These are phyloP conservation scores for Acanthurus tractus DNA, from an alignment of 2,797 vertebrate species.

Conservation along the genomic window DNA sequence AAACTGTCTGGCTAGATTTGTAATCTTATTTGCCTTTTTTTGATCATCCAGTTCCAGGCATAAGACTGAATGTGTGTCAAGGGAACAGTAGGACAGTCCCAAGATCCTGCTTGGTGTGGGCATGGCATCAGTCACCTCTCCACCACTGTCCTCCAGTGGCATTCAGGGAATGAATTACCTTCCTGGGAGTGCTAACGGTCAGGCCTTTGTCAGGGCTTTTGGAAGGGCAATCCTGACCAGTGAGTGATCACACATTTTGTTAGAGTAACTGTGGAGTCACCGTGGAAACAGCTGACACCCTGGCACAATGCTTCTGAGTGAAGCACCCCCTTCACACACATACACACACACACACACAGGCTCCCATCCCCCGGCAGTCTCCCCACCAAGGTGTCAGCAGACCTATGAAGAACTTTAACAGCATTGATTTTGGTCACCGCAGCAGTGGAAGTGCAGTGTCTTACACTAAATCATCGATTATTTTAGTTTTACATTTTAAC, in stretches of 20 bases:
- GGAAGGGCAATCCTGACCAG: slow-evolving; percentile 57
- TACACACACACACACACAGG: slow-evolving; percentile 17
- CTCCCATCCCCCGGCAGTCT: slow-evolving; percentile 53
- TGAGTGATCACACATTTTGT: slow-evolving; percentile 70
- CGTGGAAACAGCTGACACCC: slow-evolving; percentile 79
- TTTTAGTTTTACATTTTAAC: neutral
- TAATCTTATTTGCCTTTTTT: neutral
- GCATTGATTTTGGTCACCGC: slow-evolving; percentile 22
- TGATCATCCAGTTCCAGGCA: neutral
- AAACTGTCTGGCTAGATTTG: neutral
- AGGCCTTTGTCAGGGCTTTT: slow-evolving; percentile 60
- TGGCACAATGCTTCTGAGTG: slow-evolving; percentile 62
- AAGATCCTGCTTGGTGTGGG: slow-evolving; percentile 23
- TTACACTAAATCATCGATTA: neutral
- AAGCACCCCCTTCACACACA: slow-evolving; percentile 48
- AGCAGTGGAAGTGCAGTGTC: neutral
- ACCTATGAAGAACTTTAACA: slow-evolving; percentile 33
- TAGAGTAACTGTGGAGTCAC: slow-evolving; percentile 77
- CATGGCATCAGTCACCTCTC: slow-evolving; percentile 57
- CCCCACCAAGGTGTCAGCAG: slow-evolving; percentile 55
- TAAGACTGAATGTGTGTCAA: slow-evolving; percentile 43
- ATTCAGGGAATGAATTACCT: slow-evolving; percentile 54
- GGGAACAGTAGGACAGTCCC: slow-evolving; percentile 38
- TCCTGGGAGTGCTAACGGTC: slow-evolving; percentile 26
- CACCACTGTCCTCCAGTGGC: slow-evolving; percentile 42